Conservation (phyloP, 1,140 invertebrate species). For the Leptonema lineaticorne region DNA sequence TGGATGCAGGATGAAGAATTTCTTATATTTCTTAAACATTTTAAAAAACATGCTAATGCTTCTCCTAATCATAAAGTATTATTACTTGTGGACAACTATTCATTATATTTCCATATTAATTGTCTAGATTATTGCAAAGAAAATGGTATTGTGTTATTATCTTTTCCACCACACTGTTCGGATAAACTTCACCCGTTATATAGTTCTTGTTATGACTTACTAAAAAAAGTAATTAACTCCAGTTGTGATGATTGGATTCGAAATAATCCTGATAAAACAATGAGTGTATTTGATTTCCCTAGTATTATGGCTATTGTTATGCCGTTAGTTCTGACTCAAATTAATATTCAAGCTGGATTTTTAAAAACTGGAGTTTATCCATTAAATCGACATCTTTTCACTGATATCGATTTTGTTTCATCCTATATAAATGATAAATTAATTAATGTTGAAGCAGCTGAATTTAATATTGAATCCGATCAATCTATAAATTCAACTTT, state of each 20-base stretch:
- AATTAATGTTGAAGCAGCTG: too few species aligned
- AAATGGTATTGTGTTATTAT: neutral
- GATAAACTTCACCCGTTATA: neutral
- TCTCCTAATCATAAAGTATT: neutral
- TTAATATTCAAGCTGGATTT: too few species aligned
- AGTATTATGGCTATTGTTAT: too few species aligned
- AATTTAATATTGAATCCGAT: too few species aligned
- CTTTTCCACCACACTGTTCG: neutral
- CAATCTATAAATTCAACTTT: too few species aligned
- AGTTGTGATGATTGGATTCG: neutral
- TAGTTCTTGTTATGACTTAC: neutral
- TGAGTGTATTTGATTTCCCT: neutral
- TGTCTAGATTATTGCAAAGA: neutral
- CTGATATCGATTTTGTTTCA: too few species aligned
- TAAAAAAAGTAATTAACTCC: neutral
- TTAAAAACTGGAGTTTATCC: too few species aligned
- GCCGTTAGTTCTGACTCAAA: too few species aligned
- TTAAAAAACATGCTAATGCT: neutral
- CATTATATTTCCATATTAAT: neutral
- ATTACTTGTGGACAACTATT: neutral
- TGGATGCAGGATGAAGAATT: too few species aligned
- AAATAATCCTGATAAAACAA: neutral
- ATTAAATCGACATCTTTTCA: too few species aligned
- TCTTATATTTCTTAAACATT: too few species aligned
- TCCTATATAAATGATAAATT: too few species aligned